These are phyloP conservation scores for Neotoxoptera formosana DNA, from an alignment of 1,140 invertebrate species.

Conservation along the genomic window DNA sequence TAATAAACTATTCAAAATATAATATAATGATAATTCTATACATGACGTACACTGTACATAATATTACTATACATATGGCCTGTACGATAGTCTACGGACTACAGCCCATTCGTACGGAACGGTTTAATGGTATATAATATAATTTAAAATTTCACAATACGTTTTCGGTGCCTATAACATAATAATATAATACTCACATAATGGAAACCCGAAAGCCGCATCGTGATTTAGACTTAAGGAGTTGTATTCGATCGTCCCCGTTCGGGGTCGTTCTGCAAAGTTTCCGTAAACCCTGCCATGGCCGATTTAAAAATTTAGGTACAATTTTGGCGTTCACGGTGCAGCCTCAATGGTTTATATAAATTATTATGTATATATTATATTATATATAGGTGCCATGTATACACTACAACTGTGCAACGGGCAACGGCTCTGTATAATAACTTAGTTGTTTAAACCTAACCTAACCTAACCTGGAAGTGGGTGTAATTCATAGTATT, in stretches of 20 bases:
- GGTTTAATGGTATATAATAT: constrained; percentile 6
- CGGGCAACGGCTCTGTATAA: neutral
- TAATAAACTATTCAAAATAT: neutral
- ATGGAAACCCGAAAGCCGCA: neutral
- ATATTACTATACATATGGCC: neutral
- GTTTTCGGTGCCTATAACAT: neutral
- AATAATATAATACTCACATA: neutral
- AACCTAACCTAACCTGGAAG: neutral
- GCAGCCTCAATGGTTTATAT: neutral
- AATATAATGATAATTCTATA: neutral
- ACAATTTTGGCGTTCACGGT: neutral
- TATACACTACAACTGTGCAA: neutral
- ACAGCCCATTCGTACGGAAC: neutral
- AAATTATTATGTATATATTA: neutral
- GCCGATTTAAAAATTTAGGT: neutral
- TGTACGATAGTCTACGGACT: neutral
- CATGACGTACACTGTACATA: neutral
- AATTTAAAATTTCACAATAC: constrained; percentile 7
- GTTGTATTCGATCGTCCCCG: neutral
- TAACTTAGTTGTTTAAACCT: neutral
- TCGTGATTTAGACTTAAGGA: neutral
- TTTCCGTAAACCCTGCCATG: neutral
- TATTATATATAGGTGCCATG: neutral
- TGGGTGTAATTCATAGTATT: neutral
- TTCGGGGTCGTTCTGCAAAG: neutral